A percentile compares a stretch with the other conserved stretches of the same genome.
These are phyloP conservation scores for Acestrorhynchus altus DNA, from an alignment of 2,797 vertebrate genomes.

Conservation along the genomic window DNA sequence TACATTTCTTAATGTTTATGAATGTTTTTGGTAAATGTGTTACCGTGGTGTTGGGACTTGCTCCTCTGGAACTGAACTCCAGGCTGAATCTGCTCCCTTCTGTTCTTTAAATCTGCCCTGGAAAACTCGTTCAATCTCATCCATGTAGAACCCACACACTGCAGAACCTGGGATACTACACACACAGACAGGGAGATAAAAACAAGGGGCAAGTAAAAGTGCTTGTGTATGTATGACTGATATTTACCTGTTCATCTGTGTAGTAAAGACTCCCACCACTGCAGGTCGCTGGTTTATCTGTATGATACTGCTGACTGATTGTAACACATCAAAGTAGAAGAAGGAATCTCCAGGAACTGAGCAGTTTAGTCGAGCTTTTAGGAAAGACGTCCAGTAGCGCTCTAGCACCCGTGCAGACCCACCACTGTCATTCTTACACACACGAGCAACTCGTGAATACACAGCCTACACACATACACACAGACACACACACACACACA, in stretches of 20 bases:
- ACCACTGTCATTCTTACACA: constrained; percentile 89
- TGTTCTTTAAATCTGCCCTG: constrained; percentile 94
- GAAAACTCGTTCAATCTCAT: constrained; percentile 92
- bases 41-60: constrained; percentile 93
- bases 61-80: constrained; percentile 91
- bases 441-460: constrained; percentile 87
- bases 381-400: constrained; percentile 87
- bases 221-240: neutral
- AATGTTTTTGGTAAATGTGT: neutral
- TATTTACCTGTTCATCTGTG: constrained; percentile 91
- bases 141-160: constrained; percentile 94
- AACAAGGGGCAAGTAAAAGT: neutral
- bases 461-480: constrained; percentile 75
- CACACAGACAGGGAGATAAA: constrained; percentile 20
- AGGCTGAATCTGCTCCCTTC: constrained; percentile 89
- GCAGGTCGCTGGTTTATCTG: constrained; percentile 88
- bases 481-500: neutral
- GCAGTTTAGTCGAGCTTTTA: constrained; percentile 93
- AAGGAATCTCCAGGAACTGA: constrained; percentile 93
- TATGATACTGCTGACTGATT: constrained; percentile 92
- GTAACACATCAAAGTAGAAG: constrained; percentile 96
- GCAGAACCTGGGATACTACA: constrained; percentile 93
- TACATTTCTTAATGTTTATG: neutral
- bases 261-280: constrained; percentile 93
- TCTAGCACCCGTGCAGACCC: constrained; percentile 87